phyloP scores from a whole-genome alignment of 2,888 invertebrate species.

The Noctua comes region DNA sequence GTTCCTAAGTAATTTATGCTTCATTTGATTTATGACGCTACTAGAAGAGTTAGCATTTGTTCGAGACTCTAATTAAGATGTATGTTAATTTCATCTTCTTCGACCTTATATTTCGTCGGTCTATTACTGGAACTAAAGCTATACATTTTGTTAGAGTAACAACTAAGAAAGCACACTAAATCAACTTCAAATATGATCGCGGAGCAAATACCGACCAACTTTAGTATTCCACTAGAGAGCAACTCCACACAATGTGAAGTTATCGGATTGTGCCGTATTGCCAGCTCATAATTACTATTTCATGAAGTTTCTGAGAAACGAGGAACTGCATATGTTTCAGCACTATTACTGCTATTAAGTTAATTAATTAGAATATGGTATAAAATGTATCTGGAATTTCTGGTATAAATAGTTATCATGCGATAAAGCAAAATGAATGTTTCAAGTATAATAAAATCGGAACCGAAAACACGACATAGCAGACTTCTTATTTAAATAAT shows the following conservation, averaged over 20 bases:
- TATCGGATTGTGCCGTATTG: conserved; percentile 29
- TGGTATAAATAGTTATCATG: neutral
- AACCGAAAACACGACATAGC: neutral
- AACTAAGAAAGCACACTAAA: conserved; percentile 34
- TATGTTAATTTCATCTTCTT: conserved; percentile 32
- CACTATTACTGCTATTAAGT: neutral
- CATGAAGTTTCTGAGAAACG: conserved; percentile 3
- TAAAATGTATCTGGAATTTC: neutral
- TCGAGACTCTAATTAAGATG: conserved; percentile 36
- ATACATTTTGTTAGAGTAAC: conserved; percentile 14
- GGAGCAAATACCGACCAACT: conserved; percentile 28
- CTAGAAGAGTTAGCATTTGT: conserved; percentile 26
- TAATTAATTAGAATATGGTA: neutral
- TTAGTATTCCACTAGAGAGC: conserved; percentile 36
- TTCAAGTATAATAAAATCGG: neutral
- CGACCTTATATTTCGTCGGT: neutral
- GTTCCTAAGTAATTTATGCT: conserved; percentile 50
- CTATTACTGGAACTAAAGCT: conserved; percentile 1
- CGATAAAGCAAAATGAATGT: neutral
- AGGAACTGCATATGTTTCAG: neutral
- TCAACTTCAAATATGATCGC: conserved; percentile 39
- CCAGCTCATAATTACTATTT: conserved; percentile 23
- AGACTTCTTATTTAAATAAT: neutral
- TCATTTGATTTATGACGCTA: conserved; percentile 55
- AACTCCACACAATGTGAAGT: conserved; percentile 42